Evolutionary conservation across 2,888 invertebrate genomes (phyloP).

Genomic region (Sympetrum striolatum): DNA sequence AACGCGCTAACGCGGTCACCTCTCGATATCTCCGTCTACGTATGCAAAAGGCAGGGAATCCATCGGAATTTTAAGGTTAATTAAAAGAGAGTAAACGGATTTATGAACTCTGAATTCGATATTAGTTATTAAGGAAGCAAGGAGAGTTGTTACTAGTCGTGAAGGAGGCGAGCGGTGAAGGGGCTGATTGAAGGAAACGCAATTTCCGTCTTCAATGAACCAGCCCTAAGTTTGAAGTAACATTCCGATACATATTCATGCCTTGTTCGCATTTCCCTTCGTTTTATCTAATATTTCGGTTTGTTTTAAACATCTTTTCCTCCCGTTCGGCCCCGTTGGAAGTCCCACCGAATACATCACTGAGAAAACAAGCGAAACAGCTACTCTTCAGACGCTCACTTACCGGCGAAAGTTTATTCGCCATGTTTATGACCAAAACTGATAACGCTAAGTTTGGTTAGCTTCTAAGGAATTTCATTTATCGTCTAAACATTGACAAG

Average conservation of each 20-base stretch:
- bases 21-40: background rate
- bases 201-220: background rate
- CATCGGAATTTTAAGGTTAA: slow-evolving; percentile 28
- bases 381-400: background rate
- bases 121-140: slow-evolving; percentile 5
- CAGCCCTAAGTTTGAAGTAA: background rate
- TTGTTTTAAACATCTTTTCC: background rate
- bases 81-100: slow-evolving; percentile 18
- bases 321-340: background rate
- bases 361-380: background rate
- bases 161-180: background rate
- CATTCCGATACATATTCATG: slow-evolving; percentile 11
- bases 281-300: background rate
- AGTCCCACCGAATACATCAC: background rate
- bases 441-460: no score
- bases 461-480: no score
- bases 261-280: background rate
- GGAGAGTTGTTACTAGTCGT: background rate
- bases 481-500: no score
- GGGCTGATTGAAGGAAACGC: slow-evolving; percentile 7
- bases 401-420: no score
- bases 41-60: slow-evolving; percentile 16
- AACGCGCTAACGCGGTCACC: slow-evolving; percentile 19
- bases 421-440: no score
- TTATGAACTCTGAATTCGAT: slow-evolving; percentile 31